phyloP scores from a whole-genome alignment of 2,113 vertebrate species.

The Notiomystis cincta region DNA sequence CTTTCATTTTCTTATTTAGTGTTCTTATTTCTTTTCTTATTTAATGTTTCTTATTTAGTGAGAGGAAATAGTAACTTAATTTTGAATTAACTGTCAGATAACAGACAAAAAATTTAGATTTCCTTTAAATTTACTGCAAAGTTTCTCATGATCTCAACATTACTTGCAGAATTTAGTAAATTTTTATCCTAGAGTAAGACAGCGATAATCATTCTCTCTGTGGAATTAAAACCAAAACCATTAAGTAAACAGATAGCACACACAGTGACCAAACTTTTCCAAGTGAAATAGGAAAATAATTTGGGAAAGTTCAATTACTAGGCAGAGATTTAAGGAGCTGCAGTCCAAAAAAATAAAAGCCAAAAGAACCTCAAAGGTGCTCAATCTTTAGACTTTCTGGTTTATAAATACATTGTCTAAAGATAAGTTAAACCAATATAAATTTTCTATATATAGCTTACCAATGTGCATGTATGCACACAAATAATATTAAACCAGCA shows the following conservation, averaged over 20 bases:
- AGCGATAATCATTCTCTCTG: not conserved
- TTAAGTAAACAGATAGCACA: not conserved
- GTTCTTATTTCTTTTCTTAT: no score
- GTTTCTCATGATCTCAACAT: not conserved
- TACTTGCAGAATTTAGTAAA: not conserved
- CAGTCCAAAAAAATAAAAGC: not conserved
- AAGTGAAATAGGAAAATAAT: not conserved
- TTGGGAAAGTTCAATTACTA: not conserved
- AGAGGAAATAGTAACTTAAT: not conserved
- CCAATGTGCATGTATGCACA: not conserved
- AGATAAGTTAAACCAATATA: not conserved
- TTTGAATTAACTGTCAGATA: not conserved
- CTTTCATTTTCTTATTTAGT: not conserved
- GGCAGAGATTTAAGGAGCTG: not conserved
- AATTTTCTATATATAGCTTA: not conserved
- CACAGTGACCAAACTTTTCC: not conserved
- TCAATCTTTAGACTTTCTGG: not conserved
- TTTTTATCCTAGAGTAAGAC: not conserved
- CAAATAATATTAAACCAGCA: not conserved
- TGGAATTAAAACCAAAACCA: not conserved
- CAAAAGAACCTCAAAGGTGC: not conserved
- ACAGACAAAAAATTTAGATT: not conserved
- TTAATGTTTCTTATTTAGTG: no score
- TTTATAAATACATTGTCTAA: not conserved
- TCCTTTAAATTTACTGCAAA: not conserved